Base-by-base conservation (phyloP, 2,113 vertebrate genomes). In the Orthochromis indermauri region DNA sequence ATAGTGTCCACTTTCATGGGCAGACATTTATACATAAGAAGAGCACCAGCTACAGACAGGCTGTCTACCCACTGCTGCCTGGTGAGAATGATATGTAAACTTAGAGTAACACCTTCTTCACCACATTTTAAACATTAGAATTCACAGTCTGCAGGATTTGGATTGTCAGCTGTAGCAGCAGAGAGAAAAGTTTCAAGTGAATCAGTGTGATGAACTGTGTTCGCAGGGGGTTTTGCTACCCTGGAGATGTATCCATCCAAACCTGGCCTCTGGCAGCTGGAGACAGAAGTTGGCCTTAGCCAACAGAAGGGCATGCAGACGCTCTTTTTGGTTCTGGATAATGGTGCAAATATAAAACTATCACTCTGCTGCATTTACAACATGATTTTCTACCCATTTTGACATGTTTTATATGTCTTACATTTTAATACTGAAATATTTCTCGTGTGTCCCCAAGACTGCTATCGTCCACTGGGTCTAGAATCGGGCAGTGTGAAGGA, bases 1-100 rank as follows among this genome's bases (percentile, higher is more conserved):
- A 99, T 3, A 98, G 97, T 45, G 88, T 99, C 93, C 95, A 98
- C 93, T 98, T 99, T 90, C 98, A 99, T 11, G 98, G 98, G 13
- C 98, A 99, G 95, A 99, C 97, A 3, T 97, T 99, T 88, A 88
- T 95, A 76, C 97, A 98, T 83, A 97, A 97, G 16, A 95, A 97
- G 80, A 92, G 91, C 13, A 95, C 90, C 54, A 94, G 95, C 90
- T 95, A 97, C 89, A 97, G 97, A 82, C 96, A 97, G 82, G 97
- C 97, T 7, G 96, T 98, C 83, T 97, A 95, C 88, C 97, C 97
- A 2, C 97, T 99, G 61, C 95, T 98, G 83, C 98, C 99, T 80
- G 99, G 99, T 89, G 19, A 85, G 79, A 84, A 80, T 45, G 17
- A 73, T n/a, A n/a, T 51, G 45, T 49, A 49, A 57, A 55, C 12